Evolutionary conservation across 2,888 invertebrate species (phyloP).

Genomic region (Idaea dimidiata): DNA sequence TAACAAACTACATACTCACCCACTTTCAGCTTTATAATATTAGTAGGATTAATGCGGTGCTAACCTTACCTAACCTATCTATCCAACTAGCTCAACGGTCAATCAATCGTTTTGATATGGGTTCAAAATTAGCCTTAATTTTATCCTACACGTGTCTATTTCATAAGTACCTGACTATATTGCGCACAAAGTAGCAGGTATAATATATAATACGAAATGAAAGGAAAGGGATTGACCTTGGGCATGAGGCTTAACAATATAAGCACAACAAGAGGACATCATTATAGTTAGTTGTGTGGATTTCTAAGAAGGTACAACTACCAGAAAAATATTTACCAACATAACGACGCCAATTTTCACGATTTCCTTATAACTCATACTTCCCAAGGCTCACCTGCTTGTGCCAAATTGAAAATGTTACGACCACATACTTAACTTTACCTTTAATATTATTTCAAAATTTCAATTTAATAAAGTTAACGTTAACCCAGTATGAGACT

Average conservation of each 20-base stretch:
- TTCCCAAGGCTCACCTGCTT: neutral
- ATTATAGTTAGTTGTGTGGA: neutral
- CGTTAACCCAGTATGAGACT: neutral
- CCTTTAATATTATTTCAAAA: neutral
- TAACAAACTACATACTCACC: too few species aligned
- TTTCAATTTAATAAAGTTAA: neutral
- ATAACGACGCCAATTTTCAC: neutral
- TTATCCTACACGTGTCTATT: neutral
- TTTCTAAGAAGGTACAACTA: neutral
- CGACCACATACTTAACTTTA: neutral
- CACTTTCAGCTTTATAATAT: too few species aligned
- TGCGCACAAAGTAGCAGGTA: neutral
- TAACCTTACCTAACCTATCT: too few species aligned
- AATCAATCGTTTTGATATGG: too few species aligned
- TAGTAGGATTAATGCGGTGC: too few species aligned
- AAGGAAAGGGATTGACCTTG: neutral
- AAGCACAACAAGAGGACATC: neutral
- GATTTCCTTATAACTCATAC: neutral
- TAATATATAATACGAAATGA: neutral
- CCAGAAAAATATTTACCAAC: neutral
- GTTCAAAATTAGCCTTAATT: neutral
- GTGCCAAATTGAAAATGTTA: neutral
- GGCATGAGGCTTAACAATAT: neutral
- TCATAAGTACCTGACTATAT: neutral
- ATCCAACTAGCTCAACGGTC: too few species aligned